Evolutionary conservation across 1,140 invertebrate genomes (phyloP).

Genomic region (Stegodyphus mimosarum): DNA sequence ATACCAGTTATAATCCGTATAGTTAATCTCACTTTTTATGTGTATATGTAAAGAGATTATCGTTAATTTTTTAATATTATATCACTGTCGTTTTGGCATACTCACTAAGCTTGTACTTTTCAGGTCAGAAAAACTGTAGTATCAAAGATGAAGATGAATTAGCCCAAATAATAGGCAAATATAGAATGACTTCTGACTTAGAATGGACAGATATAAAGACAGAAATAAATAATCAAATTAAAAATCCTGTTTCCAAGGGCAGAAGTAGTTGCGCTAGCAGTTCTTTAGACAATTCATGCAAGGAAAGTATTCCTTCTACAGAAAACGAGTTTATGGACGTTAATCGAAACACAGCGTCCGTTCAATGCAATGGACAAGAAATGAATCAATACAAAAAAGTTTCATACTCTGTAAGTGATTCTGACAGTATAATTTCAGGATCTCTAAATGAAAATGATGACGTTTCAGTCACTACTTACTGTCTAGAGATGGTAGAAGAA

Average conservation of each 20-base stretch:
- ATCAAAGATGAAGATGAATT: constrained; percentile 41
- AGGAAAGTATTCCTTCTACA: not conserved
- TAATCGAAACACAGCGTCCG: not conserved
- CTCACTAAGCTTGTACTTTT: not conserved
- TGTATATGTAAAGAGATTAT: no score
- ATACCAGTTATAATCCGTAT: no score
- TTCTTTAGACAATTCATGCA: constrained; percentile 17
- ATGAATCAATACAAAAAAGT: constrained; percentile 27
- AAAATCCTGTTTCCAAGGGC: constrained; percentile 17
- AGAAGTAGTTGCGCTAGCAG: constrained; percentile 22
- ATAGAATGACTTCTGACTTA: constrained; percentile 35
- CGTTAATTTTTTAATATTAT: no score
- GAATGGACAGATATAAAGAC: constrained; percentile 38
- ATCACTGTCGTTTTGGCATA: no score
- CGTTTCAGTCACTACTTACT: constrained; percentile 35
- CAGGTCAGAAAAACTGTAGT: constrained; percentile 49
- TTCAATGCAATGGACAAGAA: not conserved
- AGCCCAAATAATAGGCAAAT: constrained; percentile 43
- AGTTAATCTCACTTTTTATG: no score
- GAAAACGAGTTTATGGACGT: not conserved
- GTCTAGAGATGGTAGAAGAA: constrained; percentile 33
- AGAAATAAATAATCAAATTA: constrained; percentile 18
- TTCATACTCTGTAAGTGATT: constrained; percentile 6
- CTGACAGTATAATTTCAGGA: constrained; percentile 4
- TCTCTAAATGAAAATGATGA: constrained; percentile 1